phyloP scores from a whole-genome alignment of 2,797 vertebrate species.

The Fundulus diaphanus region DNA sequence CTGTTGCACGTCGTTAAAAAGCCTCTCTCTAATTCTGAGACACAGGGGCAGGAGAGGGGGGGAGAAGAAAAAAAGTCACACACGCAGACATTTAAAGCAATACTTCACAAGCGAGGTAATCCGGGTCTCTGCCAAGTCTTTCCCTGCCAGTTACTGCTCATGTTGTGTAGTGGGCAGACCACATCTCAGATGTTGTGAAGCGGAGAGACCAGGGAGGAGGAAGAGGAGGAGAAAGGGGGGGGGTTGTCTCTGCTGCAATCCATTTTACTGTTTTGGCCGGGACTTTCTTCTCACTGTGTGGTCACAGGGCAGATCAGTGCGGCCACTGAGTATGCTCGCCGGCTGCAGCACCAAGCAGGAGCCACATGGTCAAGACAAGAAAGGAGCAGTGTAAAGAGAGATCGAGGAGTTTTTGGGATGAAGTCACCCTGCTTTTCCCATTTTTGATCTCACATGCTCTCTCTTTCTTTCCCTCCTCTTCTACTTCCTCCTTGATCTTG shows the following conservation, averaged over 20 bases:
- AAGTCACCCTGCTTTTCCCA: conserved; percentile 48
- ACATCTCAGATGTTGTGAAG: conserved; percentile 64
- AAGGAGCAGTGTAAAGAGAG: conserved; percentile 32
- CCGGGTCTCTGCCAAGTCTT: conserved; percentile 69
- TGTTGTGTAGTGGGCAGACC: conserved; percentile 66
- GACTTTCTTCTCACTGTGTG: conserved; percentile 81
- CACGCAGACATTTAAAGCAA: conserved; percentile 58
- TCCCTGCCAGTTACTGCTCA: conserved; percentile 63
- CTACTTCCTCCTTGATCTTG: conserved; percentile 37
- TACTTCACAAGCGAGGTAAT: conserved; percentile 71
- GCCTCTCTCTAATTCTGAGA: conserved; percentile 41
- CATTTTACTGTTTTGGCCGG: conserved; percentile 74
- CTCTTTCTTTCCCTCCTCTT: conserved; percentile 15
- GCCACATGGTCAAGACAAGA: conserved; percentile 60
- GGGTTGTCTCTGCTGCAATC: conserved; percentile 69
- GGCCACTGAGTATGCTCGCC: conserved; percentile 65
- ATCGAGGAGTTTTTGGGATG: conserved; percentile 50
- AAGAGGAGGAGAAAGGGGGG: background rate
- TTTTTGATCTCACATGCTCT: conserved; percentile 44
- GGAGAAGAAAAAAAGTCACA: conserved; percentile 8
- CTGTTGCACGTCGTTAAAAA: conserved; percentile 70
- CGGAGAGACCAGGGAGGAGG: conserved; percentile 36
- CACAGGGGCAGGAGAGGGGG: background rate
- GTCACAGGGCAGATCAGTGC: conserved; percentile 64
- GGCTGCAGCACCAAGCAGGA: conserved; percentile 63